Evolutionary conservation across 2,797 vertebrate genomes (phyloP).

Genomic region (Myotis findleyi): DNA sequence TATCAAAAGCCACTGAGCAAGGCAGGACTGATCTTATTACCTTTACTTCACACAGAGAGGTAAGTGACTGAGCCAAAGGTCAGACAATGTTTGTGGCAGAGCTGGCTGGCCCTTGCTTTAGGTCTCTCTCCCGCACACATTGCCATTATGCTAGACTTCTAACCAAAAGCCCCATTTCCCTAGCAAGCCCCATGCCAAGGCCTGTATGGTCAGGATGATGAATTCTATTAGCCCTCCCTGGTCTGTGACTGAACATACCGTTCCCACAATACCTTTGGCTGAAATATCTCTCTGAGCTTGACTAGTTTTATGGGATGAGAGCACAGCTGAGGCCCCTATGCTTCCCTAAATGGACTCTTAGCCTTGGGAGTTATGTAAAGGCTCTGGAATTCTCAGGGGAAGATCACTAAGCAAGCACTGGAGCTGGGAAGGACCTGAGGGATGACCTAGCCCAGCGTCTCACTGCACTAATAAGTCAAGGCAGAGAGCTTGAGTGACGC

Average conservation of each 20-base stretch:
- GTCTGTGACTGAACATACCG: not conserved
- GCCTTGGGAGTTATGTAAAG: not conserved
- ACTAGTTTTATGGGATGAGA: not conserved
- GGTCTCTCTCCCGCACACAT: not conserved
- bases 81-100: not conserved
- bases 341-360: constrained; percentile 39
- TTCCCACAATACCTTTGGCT: not conserved
- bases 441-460: not conserved
- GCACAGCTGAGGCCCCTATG: not conserved
- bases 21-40: not conserved
- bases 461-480: not conserved
- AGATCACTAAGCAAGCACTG: constrained; percentile 5
- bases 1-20: not conserved
- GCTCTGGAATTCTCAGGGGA: constrained; percentile 34
- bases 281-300: not conserved
- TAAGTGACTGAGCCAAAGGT: not conserved
- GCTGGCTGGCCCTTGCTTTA: not conserved
- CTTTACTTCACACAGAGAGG: not conserved
- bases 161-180: not conserved
- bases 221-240: not conserved
- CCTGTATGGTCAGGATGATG: not conserved
- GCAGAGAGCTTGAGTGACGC: not conserved
- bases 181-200: not conserved
- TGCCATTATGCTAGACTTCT: not conserved
- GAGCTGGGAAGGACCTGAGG: not conserved